Percentiles rank a stretch among this genome's conserved stretches.
Evolutionary conservation across 2,888 invertebrate species (phyloP).

Genomic region (Calliphora vomitoria): DNA sequence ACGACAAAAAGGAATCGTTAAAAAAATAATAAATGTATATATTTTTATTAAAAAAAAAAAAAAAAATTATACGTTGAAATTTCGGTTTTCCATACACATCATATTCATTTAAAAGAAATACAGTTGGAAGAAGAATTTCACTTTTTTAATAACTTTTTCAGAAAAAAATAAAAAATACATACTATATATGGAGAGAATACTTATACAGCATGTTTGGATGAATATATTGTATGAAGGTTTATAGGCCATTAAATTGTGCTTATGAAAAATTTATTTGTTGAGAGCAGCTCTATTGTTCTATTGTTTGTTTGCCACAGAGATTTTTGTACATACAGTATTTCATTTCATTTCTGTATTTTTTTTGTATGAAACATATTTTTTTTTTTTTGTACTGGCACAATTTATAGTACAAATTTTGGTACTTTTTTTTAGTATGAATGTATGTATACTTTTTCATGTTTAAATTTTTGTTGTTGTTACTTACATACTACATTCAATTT

Average conservation of each 20-base stretch:
- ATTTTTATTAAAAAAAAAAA: slow-evolving; percentile 36
- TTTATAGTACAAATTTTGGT: slow-evolving; percentile 28
- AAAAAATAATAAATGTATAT: slow-evolving; percentile 44
- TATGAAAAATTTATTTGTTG: slow-evolving; percentile 55
- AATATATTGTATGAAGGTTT: slow-evolving; percentile 52
- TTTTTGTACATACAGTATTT: slow-evolving; percentile 6
- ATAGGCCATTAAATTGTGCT: slow-evolving; percentile 69
- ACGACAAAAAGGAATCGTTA: slow-evolving; percentile 32
- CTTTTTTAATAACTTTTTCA: slow-evolving; percentile 20
- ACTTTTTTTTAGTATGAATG: not conserved
- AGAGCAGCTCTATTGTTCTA: slow-evolving; percentile 50
- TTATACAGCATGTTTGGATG: slow-evolving; percentile 1
- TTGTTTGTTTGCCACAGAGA: slow-evolving; percentile 42
- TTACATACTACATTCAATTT: slow-evolving; percentile 95
- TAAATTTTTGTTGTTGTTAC: slow-evolving; percentile 84
- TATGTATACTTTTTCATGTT: not conserved
- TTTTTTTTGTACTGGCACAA: slow-evolving; percentile 14
- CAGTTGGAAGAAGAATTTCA: slow-evolving; percentile 31
- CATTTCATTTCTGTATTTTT: slow-evolving; percentile 19
- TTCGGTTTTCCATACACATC: slow-evolving; percentile 13
- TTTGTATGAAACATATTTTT: slow-evolving; percentile 18
- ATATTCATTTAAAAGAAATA: slow-evolving; percentile 10
- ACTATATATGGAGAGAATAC: not conserved
- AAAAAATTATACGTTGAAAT: slow-evolving; percentile 43
- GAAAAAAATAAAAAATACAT: not conserved